These are phyloP conservation scores for Caradrina kadenii DNA, from an alignment of 2,888 invertebrate species.

Conservation along the genomic window DNA sequence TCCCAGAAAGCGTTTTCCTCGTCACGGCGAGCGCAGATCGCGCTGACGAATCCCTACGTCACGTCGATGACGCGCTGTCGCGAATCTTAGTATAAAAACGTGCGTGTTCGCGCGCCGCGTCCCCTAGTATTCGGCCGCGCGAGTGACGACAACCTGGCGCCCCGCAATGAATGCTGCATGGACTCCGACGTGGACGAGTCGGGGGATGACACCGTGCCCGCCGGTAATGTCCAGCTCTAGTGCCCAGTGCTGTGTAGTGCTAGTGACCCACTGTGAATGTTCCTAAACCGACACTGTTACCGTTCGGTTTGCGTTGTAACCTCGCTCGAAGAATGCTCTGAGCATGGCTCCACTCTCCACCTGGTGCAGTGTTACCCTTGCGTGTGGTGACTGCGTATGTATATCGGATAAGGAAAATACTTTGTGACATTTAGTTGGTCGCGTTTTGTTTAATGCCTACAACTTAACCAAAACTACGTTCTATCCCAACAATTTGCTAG, in stretches of 20 bases:
- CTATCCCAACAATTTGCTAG: background rate
- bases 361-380: conserved; percentile 12
- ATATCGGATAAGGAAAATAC: conserved; percentile 35
- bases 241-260: conserved; percentile 53
- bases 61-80: conserved; percentile 80
- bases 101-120: conserved; percentile 74
- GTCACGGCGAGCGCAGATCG: conserved; percentile 70
- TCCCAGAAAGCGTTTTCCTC: conserved; percentile 89
- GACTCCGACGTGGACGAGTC: conserved; percentile 74
- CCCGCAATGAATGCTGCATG: conserved; percentile 88
- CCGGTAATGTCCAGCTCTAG: conserved; percentile 76
- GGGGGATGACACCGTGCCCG: conserved; percentile 88
- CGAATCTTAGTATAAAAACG: conserved; percentile 83
- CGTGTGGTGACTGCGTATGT: conserved; percentile 38
- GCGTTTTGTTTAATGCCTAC: conserved; percentile 4
- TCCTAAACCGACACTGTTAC: conserved; percentile 2
- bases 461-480: conserved; percentile 2
- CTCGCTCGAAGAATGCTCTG: conserved; percentile 24
- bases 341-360: conserved; percentile 13
- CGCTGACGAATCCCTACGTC: conserved; percentile 85
- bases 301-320: conserved; percentile 16
- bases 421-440: background rate
- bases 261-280: conserved; percentile 37
- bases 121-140: conserved; percentile 77
- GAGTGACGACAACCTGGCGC: conserved; percentile 79